Conservation (phyloP, 2,113 vertebrate species). For the Montifringilla adamsi region DNA sequence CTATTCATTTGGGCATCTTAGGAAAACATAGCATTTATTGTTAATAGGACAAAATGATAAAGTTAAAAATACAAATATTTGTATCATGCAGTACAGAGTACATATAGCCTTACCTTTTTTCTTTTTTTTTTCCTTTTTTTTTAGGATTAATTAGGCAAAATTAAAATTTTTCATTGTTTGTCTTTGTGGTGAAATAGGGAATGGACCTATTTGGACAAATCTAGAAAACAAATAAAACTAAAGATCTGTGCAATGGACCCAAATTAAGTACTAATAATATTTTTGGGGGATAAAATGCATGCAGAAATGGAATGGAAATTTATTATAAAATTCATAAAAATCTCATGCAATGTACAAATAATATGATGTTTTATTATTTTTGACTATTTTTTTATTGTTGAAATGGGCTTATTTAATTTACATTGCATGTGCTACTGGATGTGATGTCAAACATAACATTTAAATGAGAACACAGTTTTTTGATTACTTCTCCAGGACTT, state of each 20-base stretch:
- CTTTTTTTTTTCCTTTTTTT: background rate
- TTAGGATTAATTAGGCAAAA: background rate
- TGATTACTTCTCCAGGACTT: background rate
- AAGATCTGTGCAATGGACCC: background rate
- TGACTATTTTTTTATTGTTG: background rate
- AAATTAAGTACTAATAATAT: background rate
- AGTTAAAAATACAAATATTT: background rate
- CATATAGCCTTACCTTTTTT: background rate
- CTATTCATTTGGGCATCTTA: background rate
- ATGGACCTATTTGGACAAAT: background rate
- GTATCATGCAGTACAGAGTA: background rate
- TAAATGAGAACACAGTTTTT: slow-evolving; percentile 9
- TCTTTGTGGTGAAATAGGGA: background rate
- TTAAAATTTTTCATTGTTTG: background rate
- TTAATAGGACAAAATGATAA: background rate
- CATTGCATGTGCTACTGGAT: background rate
- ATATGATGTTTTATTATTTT: background rate
- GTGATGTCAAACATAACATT: background rate
- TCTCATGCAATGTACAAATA: background rate
- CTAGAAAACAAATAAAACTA: background rate
- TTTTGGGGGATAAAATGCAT: background rate
- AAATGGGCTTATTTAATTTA: background rate
- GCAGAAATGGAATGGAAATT: background rate
- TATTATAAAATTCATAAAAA: background rate
- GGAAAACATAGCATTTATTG: background rate